Base-by-base conservation (phyloP, 1,140 invertebrate species). In the Cylas formicarius region DNA sequence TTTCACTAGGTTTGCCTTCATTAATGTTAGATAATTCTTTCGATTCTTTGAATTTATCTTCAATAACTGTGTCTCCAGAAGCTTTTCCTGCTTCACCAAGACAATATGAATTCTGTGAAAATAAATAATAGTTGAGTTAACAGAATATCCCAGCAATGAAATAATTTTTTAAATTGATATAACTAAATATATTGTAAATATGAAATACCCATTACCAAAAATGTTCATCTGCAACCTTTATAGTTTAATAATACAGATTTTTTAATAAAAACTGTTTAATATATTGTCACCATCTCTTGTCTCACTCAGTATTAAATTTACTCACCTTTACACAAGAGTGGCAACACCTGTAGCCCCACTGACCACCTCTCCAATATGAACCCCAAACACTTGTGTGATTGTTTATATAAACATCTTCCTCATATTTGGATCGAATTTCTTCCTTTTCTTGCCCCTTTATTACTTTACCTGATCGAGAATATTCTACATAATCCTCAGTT, bases 301-400 rank as follows among this genome's bases (percentile, higher is more conserved):
- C 16, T 42, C 9, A 23, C 21, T 41, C 28, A 44, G 14, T 51
- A 44, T 75, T 11, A 28, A 28, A 28, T 28, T 13, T 2, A 18
- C 67, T 65, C 62, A 84, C 82, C 67, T 95, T 95, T 1, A 98
- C 77, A 49, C 87, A 84, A 0, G 90, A 91, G 65, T 97, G 82
- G 68, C 96, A 99, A 62, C 96, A 98, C 60, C 86, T 86, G 65
- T 86, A 99, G 0, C 94, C 96, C 96, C 96, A 99, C 41, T 80
- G 71, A 0, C 90, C 91, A 47, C 81, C 77, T 50, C 77, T 78
- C 93, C 94, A 99, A 65, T 76, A 97, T 0, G 92, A 97, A 2
- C 96, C 96, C 86, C 88, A 99, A 7, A 99, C 84, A 13, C 81
- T 81, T 0, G 82, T 90, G 64, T 98, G 95, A 65, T 97, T 97